Percentiles rank a stretch among this genome's conserved stretches.
phyloP scores from a whole-genome alignment of 2,888 invertebrate genomes.

The Leucoma salicis region DNA sequence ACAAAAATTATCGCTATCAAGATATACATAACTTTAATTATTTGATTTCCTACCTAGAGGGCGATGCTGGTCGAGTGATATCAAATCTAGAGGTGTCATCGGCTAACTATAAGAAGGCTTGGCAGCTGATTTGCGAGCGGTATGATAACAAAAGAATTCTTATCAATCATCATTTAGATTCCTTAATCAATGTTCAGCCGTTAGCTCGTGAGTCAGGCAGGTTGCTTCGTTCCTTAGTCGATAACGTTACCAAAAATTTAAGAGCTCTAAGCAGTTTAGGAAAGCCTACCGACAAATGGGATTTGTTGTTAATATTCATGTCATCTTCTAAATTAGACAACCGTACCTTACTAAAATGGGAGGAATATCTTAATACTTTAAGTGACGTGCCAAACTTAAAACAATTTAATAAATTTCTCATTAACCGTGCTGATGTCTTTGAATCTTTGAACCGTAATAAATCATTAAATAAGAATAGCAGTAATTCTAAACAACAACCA shows the following conservation, averaged over 20 bases:
- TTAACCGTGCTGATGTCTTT: slow-evolving; percentile 25
- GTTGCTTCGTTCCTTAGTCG: neutral
- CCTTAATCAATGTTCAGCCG: slow-evolving; percentile 1
- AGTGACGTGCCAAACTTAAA: slow-evolving; percentile 2
- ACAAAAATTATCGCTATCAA: slow-evolving; percentile 25
- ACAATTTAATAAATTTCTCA: slow-evolving; percentile 27
- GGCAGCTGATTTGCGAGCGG: slow-evolving; percentile 6
- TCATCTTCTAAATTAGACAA: slow-evolving; percentile 19
- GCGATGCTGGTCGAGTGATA: slow-evolving; percentile 23
- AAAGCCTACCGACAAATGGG: slow-evolving; percentile 22
- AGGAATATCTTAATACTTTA: slow-evolving; percentile 24
- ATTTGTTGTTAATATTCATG: slow-evolving; percentile 22
- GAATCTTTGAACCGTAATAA: slow-evolving; percentile 6
- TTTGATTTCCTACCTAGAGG: slow-evolving; percentile 1
- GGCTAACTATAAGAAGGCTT: slow-evolving; percentile 1
- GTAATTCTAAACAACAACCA: neutral
- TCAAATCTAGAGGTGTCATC: slow-evolving; percentile 1
- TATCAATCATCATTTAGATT: slow-evolving; percentile 16
- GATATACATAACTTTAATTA: slow-evolving; percentile 14
- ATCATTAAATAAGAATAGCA: neutral
- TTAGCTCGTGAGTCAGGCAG: slow-evolving; percentile 14
- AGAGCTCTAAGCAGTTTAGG: slow-evolving; percentile 18
- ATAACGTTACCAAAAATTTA: slow-evolving; percentile 19
- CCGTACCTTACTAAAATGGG: slow-evolving; percentile 22
- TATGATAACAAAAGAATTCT: slow-evolving; percentile 9